Conservation (phyloP, 2,888 invertebrate species). For the Drosophila eohydei region DNA sequence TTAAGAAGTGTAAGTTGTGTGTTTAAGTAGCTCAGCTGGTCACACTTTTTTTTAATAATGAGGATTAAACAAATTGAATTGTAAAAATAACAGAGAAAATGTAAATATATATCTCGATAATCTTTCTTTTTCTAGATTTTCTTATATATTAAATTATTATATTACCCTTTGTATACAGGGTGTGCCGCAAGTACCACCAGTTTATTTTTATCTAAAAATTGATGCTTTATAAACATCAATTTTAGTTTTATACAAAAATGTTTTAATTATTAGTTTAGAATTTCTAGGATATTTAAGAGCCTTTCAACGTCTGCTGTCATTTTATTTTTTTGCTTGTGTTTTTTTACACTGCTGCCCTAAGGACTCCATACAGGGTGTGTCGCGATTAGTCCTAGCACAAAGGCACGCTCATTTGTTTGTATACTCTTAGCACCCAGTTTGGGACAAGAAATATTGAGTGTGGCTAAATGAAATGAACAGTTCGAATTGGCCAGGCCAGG, state of each 20-base stretch:
- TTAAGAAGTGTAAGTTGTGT: not conserved
- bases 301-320: not conserved
- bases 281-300: slow-evolving; percentile 12
- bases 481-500: slow-evolving; percentile 59
- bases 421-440: slow-evolving; percentile 47
- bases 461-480: slow-evolving; percentile 54
- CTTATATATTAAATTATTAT: too few relatives aligned
- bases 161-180: too few relatives aligned
- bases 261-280: not conserved
- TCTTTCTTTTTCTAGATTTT: too few relatives aligned
- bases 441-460: slow-evolving; percentile 37
- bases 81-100: too few relatives aligned
- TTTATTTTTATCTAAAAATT: too few relatives aligned
- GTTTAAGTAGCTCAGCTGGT: not conserved
- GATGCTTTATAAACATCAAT: too few relatives aligned
- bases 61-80: too few relatives aligned
- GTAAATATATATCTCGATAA: too few relatives aligned
- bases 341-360: slow-evolving; percentile 45
- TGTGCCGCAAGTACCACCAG: too few relatives aligned
- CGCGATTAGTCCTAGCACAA: slow-evolving; percentile 13
- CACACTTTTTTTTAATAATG: not conserved
- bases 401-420: slow-evolving; percentile 21
- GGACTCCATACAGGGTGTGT: slow-evolving; percentile 46
- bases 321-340: not conserved
- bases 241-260: too few relatives aligned